These are phyloP conservation scores for Lerista edwardsae DNA, from an alignment of 2,797 vertebrate genomes.

Conservation along the genomic window DNA sequence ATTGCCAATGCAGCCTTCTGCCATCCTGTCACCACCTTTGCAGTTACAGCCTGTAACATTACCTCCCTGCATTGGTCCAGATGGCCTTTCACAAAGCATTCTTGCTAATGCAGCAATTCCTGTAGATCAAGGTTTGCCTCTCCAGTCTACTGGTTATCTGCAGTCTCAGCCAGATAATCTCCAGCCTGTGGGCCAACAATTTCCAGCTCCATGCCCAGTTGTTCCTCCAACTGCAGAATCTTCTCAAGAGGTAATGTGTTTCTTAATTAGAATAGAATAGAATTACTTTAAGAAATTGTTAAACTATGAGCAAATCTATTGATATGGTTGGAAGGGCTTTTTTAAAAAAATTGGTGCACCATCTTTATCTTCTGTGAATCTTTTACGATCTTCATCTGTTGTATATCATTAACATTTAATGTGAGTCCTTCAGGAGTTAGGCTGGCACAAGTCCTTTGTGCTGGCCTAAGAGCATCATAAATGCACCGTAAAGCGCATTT, in stretches of 20 bases:
- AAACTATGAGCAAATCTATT: neutral
- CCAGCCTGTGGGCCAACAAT: slow-evolving; percentile 62
- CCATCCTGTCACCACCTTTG: slow-evolving; percentile 76
- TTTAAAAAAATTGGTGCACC: too few species aligned
- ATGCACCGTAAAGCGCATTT: too few species aligned
- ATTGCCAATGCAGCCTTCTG: slow-evolving; percentile 70
- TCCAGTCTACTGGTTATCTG: slow-evolving; percentile 65
- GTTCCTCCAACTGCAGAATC: slow-evolving; percentile 64
- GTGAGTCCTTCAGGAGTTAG: neutral
- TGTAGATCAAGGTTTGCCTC: slow-evolving; percentile 65
- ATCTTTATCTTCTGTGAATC: neutral
- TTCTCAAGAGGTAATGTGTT: slow-evolving; percentile 74
- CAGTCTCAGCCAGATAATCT: slow-evolving; percentile 65
- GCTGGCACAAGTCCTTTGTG: too few species aligned
- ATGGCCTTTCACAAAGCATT: slow-evolving; percentile 69
- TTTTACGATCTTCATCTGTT: neutral
- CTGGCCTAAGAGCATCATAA: too few species aligned
- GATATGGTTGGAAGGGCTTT: neutral
- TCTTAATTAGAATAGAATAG: too few species aligned
- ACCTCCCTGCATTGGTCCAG: slow-evolving; percentile 53
- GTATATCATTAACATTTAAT: neutral
- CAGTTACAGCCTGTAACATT: slow-evolving; percentile 70
- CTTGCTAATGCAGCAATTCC: slow-evolving; percentile 55
- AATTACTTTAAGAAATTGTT: too few species aligned
- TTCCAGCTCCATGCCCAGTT: slow-evolving; percentile 56